Conservation (phyloP, 30 jellyfish, hydroid and myxozoan genomes). For the Haliclystus octoradiatus region DNA sequence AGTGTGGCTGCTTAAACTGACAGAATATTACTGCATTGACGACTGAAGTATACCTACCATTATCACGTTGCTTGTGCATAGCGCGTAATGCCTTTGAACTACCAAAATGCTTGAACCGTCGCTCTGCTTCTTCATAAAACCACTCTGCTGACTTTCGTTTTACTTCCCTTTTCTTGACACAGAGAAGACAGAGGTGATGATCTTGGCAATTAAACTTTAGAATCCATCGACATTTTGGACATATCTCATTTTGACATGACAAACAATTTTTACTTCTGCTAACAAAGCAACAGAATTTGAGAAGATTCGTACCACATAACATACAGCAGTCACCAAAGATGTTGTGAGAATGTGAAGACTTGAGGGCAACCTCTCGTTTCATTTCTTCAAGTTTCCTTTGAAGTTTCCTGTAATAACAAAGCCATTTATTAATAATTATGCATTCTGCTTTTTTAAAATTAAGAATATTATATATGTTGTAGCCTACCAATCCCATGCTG, state of each 20-base stretch:
- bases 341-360: slow-evolving; percentile 29
- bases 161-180: slow-evolving; percentile 59
- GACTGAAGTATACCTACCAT: too few species aligned
- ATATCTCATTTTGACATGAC: slow-evolving; percentile 78
- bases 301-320: slow-evolving; percentile 45
- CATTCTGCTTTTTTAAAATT: too few species aligned
- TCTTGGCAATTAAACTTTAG: slow-evolving; percentile 23
- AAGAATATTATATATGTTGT: too few species aligned
- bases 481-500: too few species aligned
- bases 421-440: background rate
- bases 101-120: slow-evolving; percentile 72
- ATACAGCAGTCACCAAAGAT: slow-evolving; percentile 60
- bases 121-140: slow-evolving; percentile 68
- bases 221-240: slow-evolving; percentile 49
- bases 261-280: slow-evolving; percentile 53
- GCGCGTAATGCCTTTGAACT: slow-evolving; percentile 90
- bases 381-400: slow-evolving; percentile 58
- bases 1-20: too few species aligned
- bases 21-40: too few species aligned
- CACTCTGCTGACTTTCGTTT: slow-evolving; percentile 55
- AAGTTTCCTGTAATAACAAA: slow-evolving; percentile 22
- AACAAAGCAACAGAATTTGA: slow-evolving; percentile 48
- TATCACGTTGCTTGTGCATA: slow-evolving; percentile 17
- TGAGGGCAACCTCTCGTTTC: slow-evolving; percentile 53
- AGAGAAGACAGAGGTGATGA: slow-evolving; percentile 48